phyloP scores from a whole-genome alignment of 2,797 vertebrate genomes.

The Lemur catta region DNA sequence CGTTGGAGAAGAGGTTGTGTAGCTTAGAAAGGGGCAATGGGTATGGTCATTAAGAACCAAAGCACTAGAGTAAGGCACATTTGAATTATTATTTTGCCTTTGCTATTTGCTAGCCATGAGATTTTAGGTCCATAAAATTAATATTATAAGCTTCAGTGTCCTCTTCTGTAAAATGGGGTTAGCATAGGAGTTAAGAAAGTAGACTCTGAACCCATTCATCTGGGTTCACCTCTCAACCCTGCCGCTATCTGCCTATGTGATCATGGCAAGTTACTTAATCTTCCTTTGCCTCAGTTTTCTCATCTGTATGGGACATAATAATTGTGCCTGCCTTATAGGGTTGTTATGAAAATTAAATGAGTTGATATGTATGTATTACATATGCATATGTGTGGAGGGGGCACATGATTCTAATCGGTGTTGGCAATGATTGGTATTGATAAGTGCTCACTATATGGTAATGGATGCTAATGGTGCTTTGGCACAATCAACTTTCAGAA shows the following conservation, averaged over 20 bases:
- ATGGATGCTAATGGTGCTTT: neutral
- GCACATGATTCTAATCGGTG: neutral
- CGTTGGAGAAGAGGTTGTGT: neutral
- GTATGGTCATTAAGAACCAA: neutral
- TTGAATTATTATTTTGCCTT: neutral
- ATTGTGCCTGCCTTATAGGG: neutral
- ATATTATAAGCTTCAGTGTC: neutral
- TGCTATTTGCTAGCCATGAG: neutral
- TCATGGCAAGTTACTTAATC: neutral
- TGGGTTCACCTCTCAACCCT: neutral
- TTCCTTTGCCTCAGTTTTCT: conserved; percentile 7
- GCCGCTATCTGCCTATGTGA: neutral
- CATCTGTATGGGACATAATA: neutral
- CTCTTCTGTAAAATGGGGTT: neutral
- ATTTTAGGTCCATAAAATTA: neutral
- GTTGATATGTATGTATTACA: neutral
- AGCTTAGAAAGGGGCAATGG: neutral
- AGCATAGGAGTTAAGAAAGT: neutral
- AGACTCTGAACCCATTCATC: neutral
- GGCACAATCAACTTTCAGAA: neutral
- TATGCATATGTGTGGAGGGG: no score
- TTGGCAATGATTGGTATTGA: neutral
- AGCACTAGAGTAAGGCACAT: neutral
- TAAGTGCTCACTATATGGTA: neutral
- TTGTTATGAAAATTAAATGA: neutral